Evolutionary conservation across 2,113 vertebrate genomes (phyloP), one percentile per base, ranked within the genome.

Genomic region (Ranitomeya imitator): DNA sequence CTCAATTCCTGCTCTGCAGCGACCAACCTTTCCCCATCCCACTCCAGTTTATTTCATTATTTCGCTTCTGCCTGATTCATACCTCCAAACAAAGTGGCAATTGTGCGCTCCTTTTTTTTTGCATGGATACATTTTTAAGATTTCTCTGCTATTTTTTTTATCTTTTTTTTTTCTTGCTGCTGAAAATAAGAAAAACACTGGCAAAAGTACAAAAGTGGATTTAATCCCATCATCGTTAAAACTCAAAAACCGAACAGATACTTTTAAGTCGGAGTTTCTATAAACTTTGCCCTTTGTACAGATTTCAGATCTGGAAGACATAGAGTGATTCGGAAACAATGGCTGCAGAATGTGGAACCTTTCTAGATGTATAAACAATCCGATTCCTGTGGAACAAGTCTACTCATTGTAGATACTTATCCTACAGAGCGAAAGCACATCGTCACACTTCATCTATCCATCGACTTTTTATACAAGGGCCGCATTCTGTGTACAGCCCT

Each of bases 1-100:
- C 59, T 95, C 87, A 85, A 89, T 14, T 95, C 93, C 93, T 94
- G 90, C 92, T 93, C 92, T 94, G 51, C 60, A 78, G 11, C 60
- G 19, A 78, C 60, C 82, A 89, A 85, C 82, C 82, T 65, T 79
- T 69, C 74, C 82, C 77, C 87, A 77, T 79, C 82, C 60, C 60
- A 79, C 67, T 69, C 60, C 57, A n/a, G 87, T 85, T 79, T 78
- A 79, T 89, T 89, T 79, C 67, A 84, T 85, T 73, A 85, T 69
- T 79, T 85, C 51, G 80, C 83, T 84, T 78, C 71, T 78, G 45
- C 57, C 61, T 14, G 55, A 83, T 63, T 83, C 79, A 83, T 83
- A 55, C 71, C 81, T 45, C 51, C 61, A 79, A 84, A 85, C 81
- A 89, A 85, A 85, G 87, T 78, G 59, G 26, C 82, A 85, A 85